Evolutionary conservation across 2,797 vertebrate species (phyloP), one percentile per base, ranked within the genome.

Genomic region (Megaceryle alcyon): DNA sequence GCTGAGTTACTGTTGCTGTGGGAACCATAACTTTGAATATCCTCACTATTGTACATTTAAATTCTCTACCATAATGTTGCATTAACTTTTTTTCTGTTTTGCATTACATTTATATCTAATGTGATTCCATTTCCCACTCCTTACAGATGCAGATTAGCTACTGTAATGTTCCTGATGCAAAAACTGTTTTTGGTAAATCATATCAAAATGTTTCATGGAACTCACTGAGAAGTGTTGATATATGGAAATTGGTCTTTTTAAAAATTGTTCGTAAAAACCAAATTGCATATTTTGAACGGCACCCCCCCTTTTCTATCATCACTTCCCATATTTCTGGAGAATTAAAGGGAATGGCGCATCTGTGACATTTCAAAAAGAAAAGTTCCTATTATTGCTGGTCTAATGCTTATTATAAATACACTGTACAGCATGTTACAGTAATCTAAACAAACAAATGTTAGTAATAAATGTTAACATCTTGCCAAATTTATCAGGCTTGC

Each of bases 131-230:
- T 97, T 94, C 95, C 96, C 86, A 89, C 94, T 96, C 97, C 97
- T 98, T 98, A 97, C 94, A 97, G 97, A 98, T 98, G 97, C 97
- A 98, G 97, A 98, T 98, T 97, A 97, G 92, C 87, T 92, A 94
- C 97, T 94, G 93, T 88, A 96, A 95, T 41, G 65, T 91, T 92
- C 96, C 94, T 89, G 92, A 97, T 96, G 97, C 97, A 97, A 97
- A 98, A 98, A 92, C 94, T 97, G 96, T 97, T 97, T 98, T 97
- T 97, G 97, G 97, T 98, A 98, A 98, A 98, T 98, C 97, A 96
- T 97, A 98, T 98, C 97, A 98, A 97, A 98, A 97, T 97, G 97
- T 98, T 98, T 97, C 97, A 81, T 86, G 96, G 98, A 97, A 97
- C 93, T 95, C 94, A 94, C 95, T 97, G 86, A 96, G 97, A 97